phyloP scores from a whole-genome alignment of 2,888 invertebrate species.

The Hypena proboscidalis region DNA sequence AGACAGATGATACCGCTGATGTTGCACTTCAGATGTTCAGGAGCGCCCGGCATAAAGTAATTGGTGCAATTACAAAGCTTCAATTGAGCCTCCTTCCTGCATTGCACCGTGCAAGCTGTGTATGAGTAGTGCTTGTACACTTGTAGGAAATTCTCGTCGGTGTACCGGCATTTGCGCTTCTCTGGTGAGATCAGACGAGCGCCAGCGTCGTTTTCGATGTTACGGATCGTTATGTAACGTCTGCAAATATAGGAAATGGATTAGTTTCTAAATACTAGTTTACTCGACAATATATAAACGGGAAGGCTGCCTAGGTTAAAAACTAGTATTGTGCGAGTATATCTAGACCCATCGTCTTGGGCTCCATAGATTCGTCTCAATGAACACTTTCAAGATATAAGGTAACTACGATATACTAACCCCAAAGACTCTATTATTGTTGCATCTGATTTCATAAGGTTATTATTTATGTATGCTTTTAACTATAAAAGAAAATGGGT shows the following conservation, averaged over 20 bases:
- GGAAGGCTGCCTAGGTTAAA: too few species aligned
- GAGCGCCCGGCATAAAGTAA: constrained; percentile 88
- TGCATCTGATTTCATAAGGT: too few species aligned
- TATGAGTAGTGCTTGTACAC: constrained; percentile 88
- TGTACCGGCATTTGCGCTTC: constrained; percentile 91
- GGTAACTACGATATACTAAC: too few species aligned
- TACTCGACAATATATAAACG: too few species aligned
- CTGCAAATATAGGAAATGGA: constrained; percentile 56
- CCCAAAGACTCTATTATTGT: too few species aligned
- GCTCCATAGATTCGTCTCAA: too few species aligned
- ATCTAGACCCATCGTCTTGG: too few species aligned
- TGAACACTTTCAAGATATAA: too few species aligned
- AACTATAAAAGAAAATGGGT: too few species aligned
- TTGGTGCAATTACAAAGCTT: constrained; percentile 88
- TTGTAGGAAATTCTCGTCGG: constrained; percentile 85
- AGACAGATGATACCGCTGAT: constrained; percentile 88
- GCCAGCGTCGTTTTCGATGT: constrained; percentile 89
- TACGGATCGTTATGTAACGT: constrained; percentile 83
- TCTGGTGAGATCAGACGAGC: constrained; percentile 86
- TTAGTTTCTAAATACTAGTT: too few species aligned
- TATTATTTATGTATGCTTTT: too few species aligned
- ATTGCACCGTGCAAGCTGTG: constrained; percentile 90
- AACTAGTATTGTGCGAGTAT: too few species aligned
- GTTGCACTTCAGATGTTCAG: constrained; percentile 85
- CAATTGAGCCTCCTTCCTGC: constrained; percentile 88